Conservation (phyloP, 2,797 vertebrate species). For the Acanthornis magna region DNA sequence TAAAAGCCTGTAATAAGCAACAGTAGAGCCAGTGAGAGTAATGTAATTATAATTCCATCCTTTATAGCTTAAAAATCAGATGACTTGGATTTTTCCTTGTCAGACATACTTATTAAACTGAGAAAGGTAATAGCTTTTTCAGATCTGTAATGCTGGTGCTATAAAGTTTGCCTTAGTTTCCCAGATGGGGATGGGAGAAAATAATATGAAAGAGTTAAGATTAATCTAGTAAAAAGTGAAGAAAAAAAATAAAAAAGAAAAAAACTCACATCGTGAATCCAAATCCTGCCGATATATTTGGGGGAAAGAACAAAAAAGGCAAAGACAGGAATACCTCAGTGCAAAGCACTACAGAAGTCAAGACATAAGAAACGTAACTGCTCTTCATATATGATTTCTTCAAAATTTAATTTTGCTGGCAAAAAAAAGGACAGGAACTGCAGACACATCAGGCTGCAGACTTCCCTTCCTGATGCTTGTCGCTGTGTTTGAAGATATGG, state of each 20-base stretch:
- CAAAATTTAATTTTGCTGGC: not conserved
- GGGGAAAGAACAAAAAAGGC: not conserved
- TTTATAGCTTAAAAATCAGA: not conserved
- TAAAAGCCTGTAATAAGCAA: conserved; percentile 78
- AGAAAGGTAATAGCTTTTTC: not conserved
- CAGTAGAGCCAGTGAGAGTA: not conserved
- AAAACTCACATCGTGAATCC: not conserved
- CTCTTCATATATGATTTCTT: not conserved
- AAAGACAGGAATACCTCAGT: not conserved
- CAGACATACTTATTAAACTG: not conserved
- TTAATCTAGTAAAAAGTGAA: not conserved
- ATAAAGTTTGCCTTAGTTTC: not conserved
- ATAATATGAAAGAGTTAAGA: not conserved
- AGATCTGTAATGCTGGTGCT: not conserved
- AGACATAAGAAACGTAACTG: not conserved
- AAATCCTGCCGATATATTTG: not conserved
- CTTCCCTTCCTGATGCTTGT: not conserved
- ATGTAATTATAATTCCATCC: not conserved
- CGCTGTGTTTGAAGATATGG: not conserved
- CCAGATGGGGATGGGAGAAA: not conserved
- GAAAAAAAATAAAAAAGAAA: not conserved
- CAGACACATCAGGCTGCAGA: not conserved
- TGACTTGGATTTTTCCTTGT: not conserved
- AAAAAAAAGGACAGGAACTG: not conserved
- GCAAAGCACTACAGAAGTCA: not conserved